Evolutionary conservation across 2,888 invertebrate species (phyloP), one percentile per base, ranked within the genome.

Genomic region (Ochlodes sylvanus): DNA sequence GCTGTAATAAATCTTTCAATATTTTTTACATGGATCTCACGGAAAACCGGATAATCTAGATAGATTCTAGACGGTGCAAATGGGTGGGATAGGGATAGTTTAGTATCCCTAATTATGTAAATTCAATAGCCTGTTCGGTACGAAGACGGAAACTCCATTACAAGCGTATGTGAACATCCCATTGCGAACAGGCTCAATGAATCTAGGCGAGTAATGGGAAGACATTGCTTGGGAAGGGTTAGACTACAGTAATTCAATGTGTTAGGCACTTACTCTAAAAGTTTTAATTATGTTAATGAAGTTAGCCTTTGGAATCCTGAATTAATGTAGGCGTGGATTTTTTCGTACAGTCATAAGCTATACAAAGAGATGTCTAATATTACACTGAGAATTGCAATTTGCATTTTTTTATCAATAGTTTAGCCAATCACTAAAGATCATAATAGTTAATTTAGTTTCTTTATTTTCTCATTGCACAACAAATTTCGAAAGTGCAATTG

Each of bases 401-500:
- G 7, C 10, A 9, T 38, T 38, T 10, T 7, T 7, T 38, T 7
- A 10, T 38, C 10, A 38, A 7, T 38, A 2, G 12, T 34, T 34
- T 34, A 9, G 9, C 34, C 34, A 5, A 34, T 34, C 34, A 5
- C 12, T 12, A 38, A 38, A 38, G 38, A 9, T 38, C 12, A 38
- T 38, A 38, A 12, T 12, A 17, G 7, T 7, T 17, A 15, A 17
- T 17, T 47, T 47, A 15, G 17, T 15, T 17, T 47, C 17, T 17
- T 47, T 47, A 47, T 17, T 19, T 10, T 19, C 42, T 19, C 6
- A 75, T 83, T 78, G 79, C 75, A 72, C 75, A 75, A 79, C 74
- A 70, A 69, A 73, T 77, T 80, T 81, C 72, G 75, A 84, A 78
- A 79, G 74, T 70, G 67, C 68, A 68, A 54, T 58, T 21, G 41